Percentiles rank a stretch among this genome's conserved stretches.
phyloP scores from a whole-genome alignment of 2,888 invertebrate genomes.

The Euproctis similis region DNA sequence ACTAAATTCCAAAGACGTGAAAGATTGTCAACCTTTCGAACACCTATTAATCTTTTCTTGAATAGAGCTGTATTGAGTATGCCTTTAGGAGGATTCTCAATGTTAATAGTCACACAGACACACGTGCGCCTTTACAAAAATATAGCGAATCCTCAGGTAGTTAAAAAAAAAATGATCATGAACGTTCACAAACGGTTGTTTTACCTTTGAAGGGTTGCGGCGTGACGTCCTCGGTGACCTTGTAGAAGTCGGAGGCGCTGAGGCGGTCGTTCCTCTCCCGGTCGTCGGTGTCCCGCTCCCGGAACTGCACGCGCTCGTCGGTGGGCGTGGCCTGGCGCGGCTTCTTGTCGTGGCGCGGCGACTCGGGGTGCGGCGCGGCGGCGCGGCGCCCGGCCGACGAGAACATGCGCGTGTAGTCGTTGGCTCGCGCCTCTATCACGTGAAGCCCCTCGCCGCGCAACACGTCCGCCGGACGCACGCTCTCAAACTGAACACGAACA shows the following conservation, averaged over 20 bases:
- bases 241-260: slow-evolving; percentile 69
- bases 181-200: too few species aligned
- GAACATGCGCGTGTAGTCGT: slow-evolving; percentile 73
- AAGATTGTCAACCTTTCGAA: too few species aligned
- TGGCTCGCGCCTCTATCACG: slow-evolving; percentile 77
- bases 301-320: slow-evolving; percentile 37
- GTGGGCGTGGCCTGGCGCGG: slow-evolving; percentile 44
- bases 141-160: background rate
- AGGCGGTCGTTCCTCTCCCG: slow-evolving; percentile 46
- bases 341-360: slow-evolving; percentile 62
- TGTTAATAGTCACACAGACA: too few species aligned
- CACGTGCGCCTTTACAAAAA: background rate
- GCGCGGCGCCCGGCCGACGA: slow-evolving; percentile 60
- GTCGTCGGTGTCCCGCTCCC: slow-evolving; percentile 33
- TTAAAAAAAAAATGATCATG: background rate
- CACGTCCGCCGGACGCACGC: slow-evolving; percentile 49
- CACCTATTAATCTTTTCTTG: too few species aligned
- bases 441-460: slow-evolving; percentile 63
- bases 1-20: too few species aligned
- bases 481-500: slow-evolving; percentile 23
- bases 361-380: slow-evolving; percentile 61
- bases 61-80: too few species aligned
- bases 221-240: slow-evolving; percentile 63
- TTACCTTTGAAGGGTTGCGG: slow-evolving; percentile 72
- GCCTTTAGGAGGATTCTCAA: too few species aligned